Percentiles rank a stretch among this genome's conserved stretches.
Conservation (phyloP, 2,113 vertebrate genomes). For the Scytalopus superciliaris region DNA sequence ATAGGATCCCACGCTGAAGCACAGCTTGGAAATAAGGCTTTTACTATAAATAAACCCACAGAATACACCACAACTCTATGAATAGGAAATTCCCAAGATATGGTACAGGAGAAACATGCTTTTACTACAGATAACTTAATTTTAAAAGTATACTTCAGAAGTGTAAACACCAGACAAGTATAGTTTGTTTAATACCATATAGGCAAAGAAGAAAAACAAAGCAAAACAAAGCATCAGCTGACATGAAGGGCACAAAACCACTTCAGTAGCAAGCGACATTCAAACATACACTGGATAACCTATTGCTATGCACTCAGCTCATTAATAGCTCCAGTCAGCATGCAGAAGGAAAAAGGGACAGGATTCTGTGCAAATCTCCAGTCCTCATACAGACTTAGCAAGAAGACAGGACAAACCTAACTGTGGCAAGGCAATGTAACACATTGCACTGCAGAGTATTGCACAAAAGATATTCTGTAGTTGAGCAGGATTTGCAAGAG, state of each 20-base stretch:
- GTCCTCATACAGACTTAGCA: neutral
- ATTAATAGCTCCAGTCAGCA: neutral
- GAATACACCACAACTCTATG: neutral
- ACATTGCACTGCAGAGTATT: neutral
- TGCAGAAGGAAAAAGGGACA: neutral
- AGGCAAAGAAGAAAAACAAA: neutral
- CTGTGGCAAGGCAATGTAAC: neutral
- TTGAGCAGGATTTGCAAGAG: neutral
- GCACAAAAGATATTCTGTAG: neutral
- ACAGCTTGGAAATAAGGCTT: slow-evolving; percentile 10
- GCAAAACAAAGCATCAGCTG: neutral
- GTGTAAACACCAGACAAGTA: neutral
- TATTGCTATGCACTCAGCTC: neutral
- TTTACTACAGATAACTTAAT: neutral
- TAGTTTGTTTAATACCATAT: neutral
- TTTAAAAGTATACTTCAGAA: neutral
- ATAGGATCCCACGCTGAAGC: neutral
- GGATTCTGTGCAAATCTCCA: neutral
- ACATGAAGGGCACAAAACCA: neutral
- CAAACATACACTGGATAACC: neutral
- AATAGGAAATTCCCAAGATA: neutral
- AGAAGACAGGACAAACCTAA: neutral
- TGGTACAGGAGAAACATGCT: neutral
- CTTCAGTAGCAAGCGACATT: neutral
- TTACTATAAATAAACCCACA: slow-evolving; percentile 31